phyloP scores from a whole-genome alignment of 2,888 invertebrate species.

The Lithophane socia region DNA sequence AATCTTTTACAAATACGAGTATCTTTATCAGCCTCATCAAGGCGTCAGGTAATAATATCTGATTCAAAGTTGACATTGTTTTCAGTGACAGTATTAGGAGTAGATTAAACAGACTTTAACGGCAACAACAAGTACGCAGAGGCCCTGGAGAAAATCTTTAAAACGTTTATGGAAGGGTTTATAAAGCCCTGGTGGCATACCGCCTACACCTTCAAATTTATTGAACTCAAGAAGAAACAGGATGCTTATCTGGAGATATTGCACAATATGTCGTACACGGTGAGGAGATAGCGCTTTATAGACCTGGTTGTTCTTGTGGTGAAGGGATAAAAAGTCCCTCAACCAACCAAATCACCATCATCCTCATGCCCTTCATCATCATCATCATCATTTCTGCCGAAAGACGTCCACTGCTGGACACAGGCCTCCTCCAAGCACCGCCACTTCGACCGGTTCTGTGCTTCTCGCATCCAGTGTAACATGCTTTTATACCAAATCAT shows the following conservation, averaged over 20 bases:
- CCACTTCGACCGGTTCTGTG: too few species aligned
- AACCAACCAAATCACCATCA: not conserved
- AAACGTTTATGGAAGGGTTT: conserved; percentile 77
- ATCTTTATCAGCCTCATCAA: not conserved
- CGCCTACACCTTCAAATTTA: conserved; percentile 76
- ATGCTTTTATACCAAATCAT: too few species aligned
- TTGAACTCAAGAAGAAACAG: conserved; percentile 76
- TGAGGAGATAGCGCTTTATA: conserved; percentile 53
- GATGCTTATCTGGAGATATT: conserved; percentile 77
- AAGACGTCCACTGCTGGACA: too few species aligned
- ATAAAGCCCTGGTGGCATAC: too few species aligned
- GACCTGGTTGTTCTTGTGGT: not conserved
- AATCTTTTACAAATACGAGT: not conserved
- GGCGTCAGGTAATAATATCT: not conserved
- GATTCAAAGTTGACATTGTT: conserved; percentile 3
- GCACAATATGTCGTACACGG: conserved; percentile 80
- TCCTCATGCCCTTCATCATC: not conserved
- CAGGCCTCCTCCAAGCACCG: too few species aligned
- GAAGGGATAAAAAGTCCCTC: not conserved
- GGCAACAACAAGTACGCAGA: conserved; percentile 78
- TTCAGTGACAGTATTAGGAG: conserved; percentile 82
- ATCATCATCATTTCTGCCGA: too few species aligned
- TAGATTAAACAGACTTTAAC: conserved; percentile 77
- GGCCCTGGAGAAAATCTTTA: conserved; percentile 77
- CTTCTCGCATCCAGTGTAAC: too few species aligned